Percentiles rank a stretch among this genome's conserved stretches.
These are phyloP conservation scores for Euura saliciscinereae DNA, from an alignment of 1,140 invertebrate species.

Conservation along the genomic window DNA sequence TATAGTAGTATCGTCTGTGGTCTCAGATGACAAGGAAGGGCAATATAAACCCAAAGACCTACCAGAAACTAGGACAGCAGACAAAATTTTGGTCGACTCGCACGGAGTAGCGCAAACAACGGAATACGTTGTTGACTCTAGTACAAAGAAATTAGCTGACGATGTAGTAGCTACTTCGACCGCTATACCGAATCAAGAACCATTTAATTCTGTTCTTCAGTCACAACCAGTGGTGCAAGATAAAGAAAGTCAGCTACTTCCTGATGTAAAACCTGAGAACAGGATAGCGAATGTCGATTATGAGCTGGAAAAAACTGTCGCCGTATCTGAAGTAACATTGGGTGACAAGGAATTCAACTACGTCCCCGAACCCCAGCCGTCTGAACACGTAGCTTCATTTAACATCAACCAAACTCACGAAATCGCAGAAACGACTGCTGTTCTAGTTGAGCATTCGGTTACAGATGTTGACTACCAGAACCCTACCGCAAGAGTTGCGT, in stretches of 20 bases:
- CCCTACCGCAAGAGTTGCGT: conserved; percentile 35
- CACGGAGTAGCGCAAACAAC: conserved; percentile 49
- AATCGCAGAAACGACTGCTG: conserved; percentile 36
- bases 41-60: conserved; percentile 43
- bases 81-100: conserved; percentile 35
- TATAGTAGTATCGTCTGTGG: conserved; percentile 47
- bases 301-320: conserved; percentile 41
- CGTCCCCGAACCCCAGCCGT: conserved; percentile 27
- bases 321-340: conserved; percentile 41
- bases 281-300: conserved; percentile 44
- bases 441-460: conserved; percentile 29
- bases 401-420: conserved; percentile 32
- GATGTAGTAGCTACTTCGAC: conserved; percentile 28
- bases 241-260: conserved; percentile 48
- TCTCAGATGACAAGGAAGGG: conserved; percentile 59
- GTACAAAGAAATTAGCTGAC: conserved; percentile 30
- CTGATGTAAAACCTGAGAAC: conserved; percentile 41
- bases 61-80: conserved; percentile 45
- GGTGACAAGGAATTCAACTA: conserved; percentile 49
- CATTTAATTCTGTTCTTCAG: conserved; percentile 30
- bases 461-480: conserved; percentile 28
- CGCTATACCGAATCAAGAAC: conserved; percentile 34
- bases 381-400: conserved; percentile 31
- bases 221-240: conserved; percentile 48
- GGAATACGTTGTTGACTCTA: conserved; percentile 41